Evolutionary conservation across 2,797 vertebrate species (phyloP).

Genomic region (Lepus townsendii): DNA sequence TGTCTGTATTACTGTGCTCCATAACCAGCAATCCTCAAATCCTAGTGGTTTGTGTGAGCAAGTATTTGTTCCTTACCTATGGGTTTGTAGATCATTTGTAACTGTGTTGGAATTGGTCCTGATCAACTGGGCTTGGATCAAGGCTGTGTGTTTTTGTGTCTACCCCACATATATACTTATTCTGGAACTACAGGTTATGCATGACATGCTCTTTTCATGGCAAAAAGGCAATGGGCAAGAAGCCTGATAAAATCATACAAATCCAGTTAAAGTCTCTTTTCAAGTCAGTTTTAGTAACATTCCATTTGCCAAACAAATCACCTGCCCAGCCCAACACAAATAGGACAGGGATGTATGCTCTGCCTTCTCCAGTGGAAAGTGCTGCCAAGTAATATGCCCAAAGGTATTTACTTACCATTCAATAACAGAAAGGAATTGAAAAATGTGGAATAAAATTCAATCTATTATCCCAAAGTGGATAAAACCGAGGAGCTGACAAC

Average conservation of each 20-base stretch:
- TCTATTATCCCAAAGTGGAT: background rate
- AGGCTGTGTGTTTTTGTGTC: background rate
- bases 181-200: background rate
- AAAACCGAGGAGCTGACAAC: background rate
- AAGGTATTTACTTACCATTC: background rate
- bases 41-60: background rate
- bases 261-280: background rate
- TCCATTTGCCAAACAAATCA: conserved; percentile 33
- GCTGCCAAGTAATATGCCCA: background rate
- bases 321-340: background rate
- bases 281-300: background rate
- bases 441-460: background rate
- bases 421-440: background rate
- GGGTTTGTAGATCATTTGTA: background rate
- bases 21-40: background rate
- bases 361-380: background rate
- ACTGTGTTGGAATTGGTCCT: background rate
- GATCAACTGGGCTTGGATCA: background rate
- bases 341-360: background rate
- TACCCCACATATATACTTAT: background rate
- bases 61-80: background rate
- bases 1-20: background rate
- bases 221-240: background rate
- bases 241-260: background rate
- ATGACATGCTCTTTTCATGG: background rate